phyloP scores from a whole-genome alignment of 2,113 vertebrate genomes.

The Phalacrocorax pelagicus region DNA sequence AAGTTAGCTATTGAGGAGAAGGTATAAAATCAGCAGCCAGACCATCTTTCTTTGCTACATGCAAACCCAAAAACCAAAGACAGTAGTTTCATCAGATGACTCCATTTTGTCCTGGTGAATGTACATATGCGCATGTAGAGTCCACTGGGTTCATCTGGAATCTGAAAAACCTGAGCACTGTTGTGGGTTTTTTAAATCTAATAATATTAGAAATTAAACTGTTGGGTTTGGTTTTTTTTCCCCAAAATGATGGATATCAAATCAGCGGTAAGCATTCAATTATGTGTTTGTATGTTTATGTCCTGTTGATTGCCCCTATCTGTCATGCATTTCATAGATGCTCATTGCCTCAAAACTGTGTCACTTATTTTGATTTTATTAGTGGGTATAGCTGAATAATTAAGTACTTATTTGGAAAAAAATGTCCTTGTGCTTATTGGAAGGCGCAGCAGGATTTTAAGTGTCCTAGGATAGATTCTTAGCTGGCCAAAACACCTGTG shows the following conservation, averaged over 20 bases:
- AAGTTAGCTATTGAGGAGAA: not conserved
- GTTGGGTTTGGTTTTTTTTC: rapidly evolving
- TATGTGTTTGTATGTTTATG: not conserved
- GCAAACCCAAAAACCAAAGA: not conserved
- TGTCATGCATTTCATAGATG: not conserved
- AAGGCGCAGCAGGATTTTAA: not conserved
- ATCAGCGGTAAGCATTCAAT: not conserved
- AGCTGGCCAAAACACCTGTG: not conserved
- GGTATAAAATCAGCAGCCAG: not conserved
- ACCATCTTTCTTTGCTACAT: not conserved
- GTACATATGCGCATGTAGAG: rapidly evolving
- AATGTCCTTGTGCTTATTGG: not conserved
- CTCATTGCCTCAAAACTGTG: not conserved
- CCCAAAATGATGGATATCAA: not conserved
- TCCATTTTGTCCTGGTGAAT: not conserved
- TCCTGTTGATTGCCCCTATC: not conserved
- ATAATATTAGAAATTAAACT: not conserved
- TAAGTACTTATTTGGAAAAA: not conserved
- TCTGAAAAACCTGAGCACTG: not conserved
- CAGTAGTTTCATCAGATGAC: not conserved
- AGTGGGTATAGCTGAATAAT: not conserved
- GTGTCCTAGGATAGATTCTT: not conserved
- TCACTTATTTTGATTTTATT: not conserved
- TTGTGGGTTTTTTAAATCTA: not conserved
- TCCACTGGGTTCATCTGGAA: not conserved